Conservation (phyloP, 1,140 invertebrate genomes). For the Doryteuthis pealeii region DNA sequence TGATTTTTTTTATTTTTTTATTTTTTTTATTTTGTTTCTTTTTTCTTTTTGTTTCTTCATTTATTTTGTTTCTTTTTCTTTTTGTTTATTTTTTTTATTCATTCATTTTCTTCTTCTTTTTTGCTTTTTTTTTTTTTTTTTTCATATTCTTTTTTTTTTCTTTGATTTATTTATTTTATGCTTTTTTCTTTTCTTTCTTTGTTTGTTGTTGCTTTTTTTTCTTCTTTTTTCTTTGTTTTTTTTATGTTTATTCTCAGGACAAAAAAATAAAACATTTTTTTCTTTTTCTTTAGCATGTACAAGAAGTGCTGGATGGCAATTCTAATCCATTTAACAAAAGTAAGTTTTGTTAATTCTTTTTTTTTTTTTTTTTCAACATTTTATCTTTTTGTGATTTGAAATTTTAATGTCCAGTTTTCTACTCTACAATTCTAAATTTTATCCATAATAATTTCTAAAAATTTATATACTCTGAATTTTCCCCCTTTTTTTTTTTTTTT, state of each 20-base stretch:
- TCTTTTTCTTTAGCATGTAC: slow-evolving; percentile 37
- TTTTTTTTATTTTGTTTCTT: not conserved
- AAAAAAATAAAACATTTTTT: too few species aligned
- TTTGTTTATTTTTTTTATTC: not conserved
- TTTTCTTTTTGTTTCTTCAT: not conserved
- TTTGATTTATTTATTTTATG: not conserved
- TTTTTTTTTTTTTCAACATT: too few species aligned
- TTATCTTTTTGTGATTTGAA: too few species aligned
- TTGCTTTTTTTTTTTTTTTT: not conserved
- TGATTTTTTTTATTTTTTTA: not conserved
- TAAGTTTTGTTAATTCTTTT: slow-evolving; percentile 13
- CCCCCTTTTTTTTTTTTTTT: too few species aligned
- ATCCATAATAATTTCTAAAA: too few species aligned
- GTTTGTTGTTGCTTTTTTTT: too few species aligned
- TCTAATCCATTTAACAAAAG: slow-evolving; percentile 20
- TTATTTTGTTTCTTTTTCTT: not conserved
- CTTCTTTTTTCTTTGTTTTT: too few species aligned
- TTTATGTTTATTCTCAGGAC: too few species aligned
- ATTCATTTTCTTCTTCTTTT: not conserved
- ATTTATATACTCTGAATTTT: too few species aligned
- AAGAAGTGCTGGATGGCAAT: slow-evolving; percentile 30
- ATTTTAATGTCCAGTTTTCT: too few species aligned
- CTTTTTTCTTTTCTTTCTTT: too few species aligned
- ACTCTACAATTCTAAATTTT: too few species aligned
- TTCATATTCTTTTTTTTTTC: not conserved